These are phyloP conservation scores for Leptinotarsa tumamoca DNA, from an alignment of 2,888 invertebrate species.

Conservation along the genomic window DNA sequence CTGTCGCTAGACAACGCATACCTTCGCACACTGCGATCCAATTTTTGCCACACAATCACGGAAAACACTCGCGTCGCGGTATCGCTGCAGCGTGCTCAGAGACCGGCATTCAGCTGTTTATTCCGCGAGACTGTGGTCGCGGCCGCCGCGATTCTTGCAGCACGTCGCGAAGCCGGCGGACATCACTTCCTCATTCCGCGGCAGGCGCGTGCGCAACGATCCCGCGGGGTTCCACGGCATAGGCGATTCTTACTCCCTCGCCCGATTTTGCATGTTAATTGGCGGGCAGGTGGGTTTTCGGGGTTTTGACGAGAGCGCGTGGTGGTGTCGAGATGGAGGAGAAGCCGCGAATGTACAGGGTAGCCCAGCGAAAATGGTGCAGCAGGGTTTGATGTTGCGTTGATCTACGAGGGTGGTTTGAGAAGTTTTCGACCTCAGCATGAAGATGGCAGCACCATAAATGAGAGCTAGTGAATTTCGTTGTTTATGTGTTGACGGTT, in stretches of 20 bases:
- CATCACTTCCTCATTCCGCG: constrained; percentile 54
- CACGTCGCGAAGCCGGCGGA: constrained; percentile 34
- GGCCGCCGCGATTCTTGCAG: constrained; percentile 40
- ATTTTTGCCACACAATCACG: not conserved
- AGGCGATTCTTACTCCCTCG: constrained; percentile 20
- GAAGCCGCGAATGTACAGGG: no score
- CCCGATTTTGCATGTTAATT: constrained; percentile 15
- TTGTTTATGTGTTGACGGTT: no score
- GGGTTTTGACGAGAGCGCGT: constrained; percentile 1
- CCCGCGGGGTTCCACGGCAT: not conserved
- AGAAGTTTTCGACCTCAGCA: no score
- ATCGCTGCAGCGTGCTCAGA: constrained; percentile 13
- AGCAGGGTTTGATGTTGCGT: no score
- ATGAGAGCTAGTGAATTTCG: no score
- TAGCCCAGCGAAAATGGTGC: not conserved
- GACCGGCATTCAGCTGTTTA: constrained; percentile 26
- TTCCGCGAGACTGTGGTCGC: constrained; percentile 33
- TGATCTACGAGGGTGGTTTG: no score
- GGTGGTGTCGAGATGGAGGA: not conserved
- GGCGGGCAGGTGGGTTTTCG: not conserved
- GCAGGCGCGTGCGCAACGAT: constrained; percentile 50
- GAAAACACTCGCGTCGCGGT: constrained; percentile 1
- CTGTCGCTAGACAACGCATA: constrained; percentile 3
- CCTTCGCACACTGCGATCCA: constrained; percentile 10
- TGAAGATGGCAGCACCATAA: no score